Conservation (phyloP, 2,888 invertebrate genomes). For the Amphipoea oculea region DNA sequence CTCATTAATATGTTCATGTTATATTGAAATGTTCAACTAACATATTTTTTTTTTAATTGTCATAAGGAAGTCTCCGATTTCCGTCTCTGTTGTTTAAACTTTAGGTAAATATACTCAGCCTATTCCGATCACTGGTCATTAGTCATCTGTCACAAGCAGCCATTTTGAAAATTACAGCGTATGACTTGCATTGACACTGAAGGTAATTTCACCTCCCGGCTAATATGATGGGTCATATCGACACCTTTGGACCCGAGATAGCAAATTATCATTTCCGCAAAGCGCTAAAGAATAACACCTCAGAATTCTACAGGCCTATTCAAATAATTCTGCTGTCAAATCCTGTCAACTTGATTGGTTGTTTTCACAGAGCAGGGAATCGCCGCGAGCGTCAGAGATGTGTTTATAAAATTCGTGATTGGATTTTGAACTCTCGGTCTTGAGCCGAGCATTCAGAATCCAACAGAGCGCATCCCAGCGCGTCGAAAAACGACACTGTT, state of each 20-base stretch:
- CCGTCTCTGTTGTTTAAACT: too few relatives aligned
- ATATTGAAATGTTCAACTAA: too few relatives aligned
- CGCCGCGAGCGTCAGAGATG: neutral
- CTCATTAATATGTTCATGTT: too few relatives aligned
- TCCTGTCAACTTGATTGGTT: neutral
- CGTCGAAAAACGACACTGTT: too few relatives aligned
- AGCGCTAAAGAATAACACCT: neutral
- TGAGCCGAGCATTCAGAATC: too few relatives aligned
- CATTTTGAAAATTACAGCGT: neutral
- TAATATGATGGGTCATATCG: neutral
- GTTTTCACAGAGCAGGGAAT: neutral
- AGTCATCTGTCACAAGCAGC: neutral
- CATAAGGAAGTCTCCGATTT: too few relatives aligned
- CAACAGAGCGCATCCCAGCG: too few relatives aligned
- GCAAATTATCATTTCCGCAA: constrained; percentile 52
- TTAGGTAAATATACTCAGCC: too few relatives aligned
- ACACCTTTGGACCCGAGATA: neutral
- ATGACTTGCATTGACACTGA: neutral
- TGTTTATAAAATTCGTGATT: neutral
- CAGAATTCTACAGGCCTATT: neutral
- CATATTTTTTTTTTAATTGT: too few relatives aligned
- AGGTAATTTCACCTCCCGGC: neutral
- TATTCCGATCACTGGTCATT: too few relatives aligned
- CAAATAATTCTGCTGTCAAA: neutral
- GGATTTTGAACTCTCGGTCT: neutral